Percentiles rank a stretch among this genome's conserved stretches.
phyloP scores from a whole-genome alignment of 1,140 invertebrate genomes.

The Drosophila parabipectinata region DNA sequence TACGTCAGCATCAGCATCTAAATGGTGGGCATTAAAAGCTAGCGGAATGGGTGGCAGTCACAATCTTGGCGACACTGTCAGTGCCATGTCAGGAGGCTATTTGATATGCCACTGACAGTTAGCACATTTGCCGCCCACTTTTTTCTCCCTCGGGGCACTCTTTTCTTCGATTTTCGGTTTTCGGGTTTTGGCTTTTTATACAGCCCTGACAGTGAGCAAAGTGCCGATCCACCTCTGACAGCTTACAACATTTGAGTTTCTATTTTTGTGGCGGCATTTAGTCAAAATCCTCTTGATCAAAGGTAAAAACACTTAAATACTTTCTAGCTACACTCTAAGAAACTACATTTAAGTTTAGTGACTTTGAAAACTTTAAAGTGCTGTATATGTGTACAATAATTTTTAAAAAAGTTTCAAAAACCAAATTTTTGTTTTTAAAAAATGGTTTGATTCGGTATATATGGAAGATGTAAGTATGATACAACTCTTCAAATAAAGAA shows the following conservation, averaged over 20 bases:
- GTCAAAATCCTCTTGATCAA: slow-evolving; percentile 48
- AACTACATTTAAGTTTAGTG: slow-evolving; percentile 17
- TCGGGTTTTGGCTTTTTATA: slow-evolving; percentile 25
- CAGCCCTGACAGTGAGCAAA: slow-evolving; percentile 46
- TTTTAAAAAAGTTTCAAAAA: too few species aligned
- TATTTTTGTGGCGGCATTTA: slow-evolving; percentile 62
- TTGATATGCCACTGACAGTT: slow-evolving; percentile 73
- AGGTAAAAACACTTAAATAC: slow-evolving; percentile 52
- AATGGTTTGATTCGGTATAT: too few species aligned
- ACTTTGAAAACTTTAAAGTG: too few species aligned
- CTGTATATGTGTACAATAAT: too few species aligned
- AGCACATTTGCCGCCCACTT: slow-evolving; percentile 60
- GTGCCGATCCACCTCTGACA: slow-evolving; percentile 48
- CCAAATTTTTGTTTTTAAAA: too few species aligned
- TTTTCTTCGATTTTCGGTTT: slow-evolving; percentile 8
- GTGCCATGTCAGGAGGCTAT: slow-evolving; percentile 64
- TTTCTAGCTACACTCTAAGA: slow-evolving; percentile 14
- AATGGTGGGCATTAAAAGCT: slow-evolving; percentile 51
- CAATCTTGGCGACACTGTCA: slow-evolving; percentile 72
- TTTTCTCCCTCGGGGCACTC: slow-evolving; percentile 39
- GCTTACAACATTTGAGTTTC: slow-evolving; percentile 60
- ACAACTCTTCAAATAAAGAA: too few species aligned
- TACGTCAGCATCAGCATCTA: slow-evolving; percentile 54
- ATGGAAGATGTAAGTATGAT: too few species aligned
- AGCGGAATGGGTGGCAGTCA: slow-evolving; percentile 56